These are phyloP conservation scores for Rhinopithecus roxellana DNA, from an alignment of 2,113 vertebrate genomes.

Conservation along the genomic window DNA sequence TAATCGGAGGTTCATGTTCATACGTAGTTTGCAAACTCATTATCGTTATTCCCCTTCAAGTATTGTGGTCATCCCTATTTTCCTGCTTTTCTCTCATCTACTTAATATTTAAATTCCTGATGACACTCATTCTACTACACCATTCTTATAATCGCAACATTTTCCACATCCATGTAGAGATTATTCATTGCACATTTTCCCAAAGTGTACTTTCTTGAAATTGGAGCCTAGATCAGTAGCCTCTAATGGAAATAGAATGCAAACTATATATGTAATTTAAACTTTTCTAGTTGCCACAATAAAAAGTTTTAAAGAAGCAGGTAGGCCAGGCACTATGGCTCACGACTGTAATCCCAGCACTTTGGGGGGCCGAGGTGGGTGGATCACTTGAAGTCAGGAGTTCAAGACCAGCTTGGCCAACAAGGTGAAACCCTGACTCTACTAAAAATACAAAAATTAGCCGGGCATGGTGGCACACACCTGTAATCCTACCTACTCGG, in stretches of 20 bases:
- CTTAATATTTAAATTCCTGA: not conserved
- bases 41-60: not conserved
- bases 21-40: not conserved
- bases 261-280: not conserved
- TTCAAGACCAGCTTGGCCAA: no score
- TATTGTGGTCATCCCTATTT: not conserved
- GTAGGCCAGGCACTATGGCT: no score
- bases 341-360: no score
- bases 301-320: not conserved
- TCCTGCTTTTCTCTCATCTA: conserved; percentile 9
- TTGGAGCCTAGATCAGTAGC: not conserved
- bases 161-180: not conserved
- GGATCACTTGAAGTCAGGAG: no score
- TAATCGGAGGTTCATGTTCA: not conserved
- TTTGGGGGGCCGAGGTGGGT: no score
- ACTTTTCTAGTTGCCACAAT: not conserved
- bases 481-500: no score
- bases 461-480: no score
- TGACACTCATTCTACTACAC: not conserved
- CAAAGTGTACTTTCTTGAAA: not conserved
- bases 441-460: no score
- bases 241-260: not conserved
- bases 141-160: not conserved
- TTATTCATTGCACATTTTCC: not conserved
- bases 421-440: no score